Evolutionary conservation across 2,113 vertebrate genomes (phyloP).

Genomic region (Hydropotes inermis): DNA sequence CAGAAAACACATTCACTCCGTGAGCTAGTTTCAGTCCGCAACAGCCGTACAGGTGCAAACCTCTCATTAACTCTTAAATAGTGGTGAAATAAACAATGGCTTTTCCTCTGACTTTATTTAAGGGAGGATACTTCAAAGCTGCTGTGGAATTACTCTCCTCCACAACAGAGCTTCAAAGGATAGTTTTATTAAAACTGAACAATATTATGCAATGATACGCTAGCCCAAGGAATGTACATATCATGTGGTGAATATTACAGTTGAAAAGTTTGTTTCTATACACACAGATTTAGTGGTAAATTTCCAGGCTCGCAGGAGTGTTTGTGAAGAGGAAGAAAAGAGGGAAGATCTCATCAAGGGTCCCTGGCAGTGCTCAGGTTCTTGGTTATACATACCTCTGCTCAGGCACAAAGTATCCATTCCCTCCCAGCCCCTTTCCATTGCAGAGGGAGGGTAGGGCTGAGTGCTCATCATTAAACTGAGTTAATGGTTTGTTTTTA

Average conservation of each 20-base stretch:
- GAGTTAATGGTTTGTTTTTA: constrained; percentile 6
- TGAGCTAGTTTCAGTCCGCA: constrained; percentile 77
- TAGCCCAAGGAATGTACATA: neutral
- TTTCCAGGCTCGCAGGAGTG: neutral
- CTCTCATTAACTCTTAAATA: constrained; percentile 89
- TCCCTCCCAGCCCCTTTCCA: neutral
- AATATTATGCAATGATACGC: neutral
- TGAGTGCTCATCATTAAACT: neutral
- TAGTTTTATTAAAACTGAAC: constrained; percentile 41
- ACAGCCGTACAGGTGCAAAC: constrained; percentile 92
- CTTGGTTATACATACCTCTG: neutral
- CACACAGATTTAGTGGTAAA: neutral
- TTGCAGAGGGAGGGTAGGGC: neutral
- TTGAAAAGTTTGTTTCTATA: neutral
- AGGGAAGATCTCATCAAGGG: neutral
- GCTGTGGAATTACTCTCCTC: constrained; percentile 33
- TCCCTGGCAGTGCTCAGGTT: neutral
- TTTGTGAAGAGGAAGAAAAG: constrained; percentile 25
- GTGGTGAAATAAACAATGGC: constrained; percentile 74
- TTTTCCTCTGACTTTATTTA: constrained; percentile 77
- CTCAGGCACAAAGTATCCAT: neutral
- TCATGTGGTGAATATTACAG: neutral
- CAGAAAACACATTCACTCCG: constrained; percentile 81
- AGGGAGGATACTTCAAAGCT: constrained; percentile 63
- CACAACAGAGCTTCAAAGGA: constrained; percentile 28